Evolutionary conservation across 2,797 vertebrate species (phyloP), one percentile per base, ranked within the genome.

Genomic region (Hafferia zeledoni): DNA sequence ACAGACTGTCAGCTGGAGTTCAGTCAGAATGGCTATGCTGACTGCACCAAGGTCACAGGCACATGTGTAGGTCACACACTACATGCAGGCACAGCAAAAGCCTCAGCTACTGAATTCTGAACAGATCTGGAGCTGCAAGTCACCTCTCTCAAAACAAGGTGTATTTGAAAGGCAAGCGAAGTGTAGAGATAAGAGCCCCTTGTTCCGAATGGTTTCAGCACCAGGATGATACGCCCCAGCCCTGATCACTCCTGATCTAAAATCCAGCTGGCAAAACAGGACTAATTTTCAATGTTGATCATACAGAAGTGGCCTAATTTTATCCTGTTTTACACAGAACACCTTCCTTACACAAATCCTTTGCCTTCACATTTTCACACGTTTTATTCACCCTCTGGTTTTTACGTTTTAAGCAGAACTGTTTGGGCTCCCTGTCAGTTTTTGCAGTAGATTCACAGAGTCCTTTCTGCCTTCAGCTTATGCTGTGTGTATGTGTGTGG

Each of bases 1-100:
- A 97, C 84, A 94, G 53, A 69, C 31, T 78, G 79, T 88, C 93
- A 96, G 80, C 77, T 93, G 96, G 28, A 82, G 75, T 76, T 92
- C 27, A 86, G 77, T 81, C 61, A 90, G 79, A 72, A 52, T 57
- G 80, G 75, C 84, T 76, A 65, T 71, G 35, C 47, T 28, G 64
- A 68, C 89, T 92, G 86, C 88, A 90, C 52, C 88, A 95, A 95
- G 93, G 91, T 94, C 91, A 90, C 69, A 55, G 41, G 31, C 76
- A 67, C 46, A 72, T 2, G 1, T 0, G 1, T 8, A 74, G 22
- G 37, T 61, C 49, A 68, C 75, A 91, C 33, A 41, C 31, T 23
- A 22, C 37, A 49, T 15, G 55, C 69, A 63, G 2, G 2, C 49
- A 86, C 27, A 46, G 0, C 6, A 11, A 39, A 67, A 79, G 11